A percentile compares a stretch with the other conserved stretches of the same genome.
These are phyloP conservation scores for Megaustenia siamemsis DNA, from an alignment of 2,888 invertebrate species.

Conservation along the genomic window DNA sequence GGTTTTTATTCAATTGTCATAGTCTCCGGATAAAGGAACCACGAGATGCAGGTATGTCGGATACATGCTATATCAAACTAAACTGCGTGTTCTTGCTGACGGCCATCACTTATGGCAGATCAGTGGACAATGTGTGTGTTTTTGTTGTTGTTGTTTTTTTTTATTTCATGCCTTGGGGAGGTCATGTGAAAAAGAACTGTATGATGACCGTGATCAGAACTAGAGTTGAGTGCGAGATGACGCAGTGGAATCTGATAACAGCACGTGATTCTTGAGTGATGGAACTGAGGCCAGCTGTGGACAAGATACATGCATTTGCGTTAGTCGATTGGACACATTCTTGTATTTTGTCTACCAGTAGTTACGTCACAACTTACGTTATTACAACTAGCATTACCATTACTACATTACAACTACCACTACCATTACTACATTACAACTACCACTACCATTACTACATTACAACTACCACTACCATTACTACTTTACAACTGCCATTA, in stretches of 20 bases:
- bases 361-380: no score
- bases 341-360: not conserved
- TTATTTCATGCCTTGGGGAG: not conserved
- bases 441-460: no score
- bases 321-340: not conserved
- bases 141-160: no score
- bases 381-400: not conserved
- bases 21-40: no score
- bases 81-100: no score
- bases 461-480: no score
- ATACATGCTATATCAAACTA: no score
- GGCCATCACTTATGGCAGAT: no score
- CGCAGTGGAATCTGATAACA: constrained; percentile 23
- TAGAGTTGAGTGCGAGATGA: constrained; percentile 12
- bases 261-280: constrained; percentile 24
- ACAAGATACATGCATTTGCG: not conserved
- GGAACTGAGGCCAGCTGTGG: not conserved
- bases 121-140: no score
- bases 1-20: no score
- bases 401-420: not conserved
- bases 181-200: constrained; percentile 19
- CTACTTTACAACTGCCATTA: no score
- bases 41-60: no score
- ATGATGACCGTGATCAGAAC: not conserved
- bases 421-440: not conserved